These are phyloP conservation scores for Pogonophryne albipinna DNA, from an alignment of 2,797 vertebrate genomes.

Conservation along the genomic window DNA sequence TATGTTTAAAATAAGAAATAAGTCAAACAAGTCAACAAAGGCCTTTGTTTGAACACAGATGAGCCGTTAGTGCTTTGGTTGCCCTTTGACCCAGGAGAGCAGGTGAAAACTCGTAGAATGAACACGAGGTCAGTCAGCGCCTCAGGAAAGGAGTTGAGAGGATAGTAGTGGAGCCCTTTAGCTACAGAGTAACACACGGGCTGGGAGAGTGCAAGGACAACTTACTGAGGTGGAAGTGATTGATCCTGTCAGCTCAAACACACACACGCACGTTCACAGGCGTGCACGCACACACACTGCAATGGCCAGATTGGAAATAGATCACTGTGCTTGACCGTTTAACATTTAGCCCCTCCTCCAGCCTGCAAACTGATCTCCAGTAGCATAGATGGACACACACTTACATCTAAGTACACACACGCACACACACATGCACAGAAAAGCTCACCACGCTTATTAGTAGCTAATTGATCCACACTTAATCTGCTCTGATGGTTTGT, in stretches of 20 bases:
- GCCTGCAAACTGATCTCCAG: slow-evolving; percentile 60
- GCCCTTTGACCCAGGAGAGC: slow-evolving; percentile 36
- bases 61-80: background rate
- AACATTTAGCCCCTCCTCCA: slow-evolving; percentile 68
- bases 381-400: slow-evolving; percentile 29
- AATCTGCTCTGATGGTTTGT: slow-evolving; percentile 73
- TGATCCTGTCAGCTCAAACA: slow-evolving; percentile 74
- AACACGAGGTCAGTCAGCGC: slow-evolving; percentile 50
- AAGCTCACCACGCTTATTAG: slow-evolving; percentile 64
- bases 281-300: slow-evolving; percentile 27
- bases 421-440: slow-evolving; percentile 37
- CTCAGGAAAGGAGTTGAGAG: slow-evolving; percentile 36
- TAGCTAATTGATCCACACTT: slow-evolving; percentile 77
- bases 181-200: slow-evolving; percentile 37
- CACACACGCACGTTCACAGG: background rate
- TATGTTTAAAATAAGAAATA: background rate
- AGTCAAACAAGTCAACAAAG: background rate
- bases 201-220: slow-evolving; percentile 67
- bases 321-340: slow-evolving; percentile 68
- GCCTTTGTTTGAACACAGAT: background rate
- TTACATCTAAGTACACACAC: slow-evolving; percentile 14
- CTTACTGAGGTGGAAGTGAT: slow-evolving; percentile 69
- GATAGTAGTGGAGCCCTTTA: slow-evolving; percentile 25
- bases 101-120: slow-evolving; percentile 44
- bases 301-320: slow-evolving; percentile 73